These are phyloP conservation scores for Cuculus canorus DNA, from an alignment of 2,797 vertebrate genomes.

Conservation along the genomic window DNA sequence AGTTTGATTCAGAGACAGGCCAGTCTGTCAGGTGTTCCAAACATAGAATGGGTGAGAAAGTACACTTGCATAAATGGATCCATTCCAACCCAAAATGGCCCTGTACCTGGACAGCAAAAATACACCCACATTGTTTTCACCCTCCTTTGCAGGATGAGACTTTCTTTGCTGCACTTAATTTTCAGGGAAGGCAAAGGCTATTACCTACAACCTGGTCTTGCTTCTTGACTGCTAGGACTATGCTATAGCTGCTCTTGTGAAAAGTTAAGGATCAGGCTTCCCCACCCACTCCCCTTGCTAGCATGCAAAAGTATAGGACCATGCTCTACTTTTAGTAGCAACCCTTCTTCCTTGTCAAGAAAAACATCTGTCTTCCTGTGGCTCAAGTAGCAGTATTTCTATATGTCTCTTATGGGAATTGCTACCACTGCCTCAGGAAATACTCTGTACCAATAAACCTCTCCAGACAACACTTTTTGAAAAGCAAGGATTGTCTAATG, in stretches of 20 bases:
- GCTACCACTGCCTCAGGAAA: fast-evolving
- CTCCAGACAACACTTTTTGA: background rate
- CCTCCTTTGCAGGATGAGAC: background rate
- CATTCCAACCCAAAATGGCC: background rate
- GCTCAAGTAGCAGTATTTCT: background rate
- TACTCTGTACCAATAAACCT: background rate
- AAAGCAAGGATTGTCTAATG: background rate
- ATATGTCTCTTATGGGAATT: fast-evolving
- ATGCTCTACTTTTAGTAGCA: background rate
- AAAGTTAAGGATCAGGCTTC: background rate
- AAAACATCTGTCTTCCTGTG: background rate
- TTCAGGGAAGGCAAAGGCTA: background rate
- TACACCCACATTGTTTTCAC: fast-evolving
- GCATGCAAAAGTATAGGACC: background rate
- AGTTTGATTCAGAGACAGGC: background rate
- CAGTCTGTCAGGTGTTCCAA: background rate
- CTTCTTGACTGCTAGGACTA: background rate
- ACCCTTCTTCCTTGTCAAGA: background rate
- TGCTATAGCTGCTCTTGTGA: background rate
- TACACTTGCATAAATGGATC: background rate
- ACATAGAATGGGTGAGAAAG: background rate
- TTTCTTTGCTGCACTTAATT: background rate
- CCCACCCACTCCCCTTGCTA: background rate
- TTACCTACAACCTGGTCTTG: background rate
- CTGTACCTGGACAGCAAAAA: background rate